Base-by-base conservation (phyloP, 2,888 invertebrate species). In the Branchinecta sandiegonensis region DNA sequence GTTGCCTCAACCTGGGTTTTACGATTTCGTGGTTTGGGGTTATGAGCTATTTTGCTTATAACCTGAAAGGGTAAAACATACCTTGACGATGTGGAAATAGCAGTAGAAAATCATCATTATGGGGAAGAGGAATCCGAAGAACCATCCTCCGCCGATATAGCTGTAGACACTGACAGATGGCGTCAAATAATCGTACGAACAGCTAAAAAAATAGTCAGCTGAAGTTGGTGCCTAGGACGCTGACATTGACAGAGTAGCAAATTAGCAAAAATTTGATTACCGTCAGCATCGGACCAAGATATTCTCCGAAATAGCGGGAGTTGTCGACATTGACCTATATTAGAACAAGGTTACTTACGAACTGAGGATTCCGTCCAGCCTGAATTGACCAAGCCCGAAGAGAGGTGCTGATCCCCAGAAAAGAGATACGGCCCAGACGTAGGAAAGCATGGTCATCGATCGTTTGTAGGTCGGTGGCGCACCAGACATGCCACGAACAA, bases 401-500 rank as follows among this genome's bases (percentile, higher is more conserved):
- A 91, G 80, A 12, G 93, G 93, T 4, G 88, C 86, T 72, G 91
- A 76, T 23, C 91, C 89, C 91, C 91, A 93, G 66, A 81, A 81
- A 66, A 85, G 78, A 8, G 89, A 83, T 80, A 89, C 87, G 0
- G 79, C 66, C 92, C 93, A 94, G 72, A 92, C 86, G 63, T 84
- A 81, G 7, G 89, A 78, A 73, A 94, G 89, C 75, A 89, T 84
- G 66, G 89, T 77, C 71, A 90, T 79, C 56, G 90, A 89, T 72
- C 87, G 85, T 74, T 87, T 89, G 75, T 85, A 88, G 68, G 88
- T 88, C 83, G 93, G 82, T 46, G 90, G 90, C 74, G 88, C 86
- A 13, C 88, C 93, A 68, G 90, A 85, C 74, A 94, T 83, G 73
- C 92, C 90, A 76, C 90, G 90, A 50, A 94, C 93, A 76, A 94